phyloP scores from a whole-genome alignment of 2,113 vertebrate genomes.

The Tachysurus vachellii region DNA sequence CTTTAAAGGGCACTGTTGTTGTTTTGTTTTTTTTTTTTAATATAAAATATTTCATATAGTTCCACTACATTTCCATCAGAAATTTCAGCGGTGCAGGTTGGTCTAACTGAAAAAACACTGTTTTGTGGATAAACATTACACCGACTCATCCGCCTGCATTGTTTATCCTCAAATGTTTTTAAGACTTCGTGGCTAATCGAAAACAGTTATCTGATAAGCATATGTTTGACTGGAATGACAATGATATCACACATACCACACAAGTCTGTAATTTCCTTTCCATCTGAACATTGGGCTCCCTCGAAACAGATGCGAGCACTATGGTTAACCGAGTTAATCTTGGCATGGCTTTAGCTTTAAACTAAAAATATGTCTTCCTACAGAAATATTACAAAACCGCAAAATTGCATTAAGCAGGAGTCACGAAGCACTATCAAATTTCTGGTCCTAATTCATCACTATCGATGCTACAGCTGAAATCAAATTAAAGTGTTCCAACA shows the following conservation, averaged over 20 bases:
- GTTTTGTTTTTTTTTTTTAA: not conserved
- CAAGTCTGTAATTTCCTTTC: slow-evolving; percentile 67
- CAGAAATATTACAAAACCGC: slow-evolving; percentile 7
- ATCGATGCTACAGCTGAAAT: slow-evolving; percentile 8
- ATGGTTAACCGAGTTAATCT: slow-evolving; percentile 15
- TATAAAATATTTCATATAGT: not conserved
- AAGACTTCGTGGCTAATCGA: not conserved
- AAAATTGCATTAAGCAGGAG: slow-evolving; percentile 1
- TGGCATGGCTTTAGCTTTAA: not conserved
- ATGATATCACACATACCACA: slow-evolving; percentile 61
- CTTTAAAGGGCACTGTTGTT: not conserved
- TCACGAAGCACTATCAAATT: not conserved
- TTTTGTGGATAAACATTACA: not conserved
- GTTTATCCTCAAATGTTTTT: not conserved
- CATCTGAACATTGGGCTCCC: slow-evolving; percentile 64
- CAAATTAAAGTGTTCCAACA: not conserved
- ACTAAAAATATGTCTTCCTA: slow-evolving; percentile 7
- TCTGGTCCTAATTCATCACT: not conserved
- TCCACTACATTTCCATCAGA: not conserved
- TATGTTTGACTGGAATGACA: slow-evolving; percentile 63
- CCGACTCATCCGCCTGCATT: not conserved
- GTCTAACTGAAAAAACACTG: not conserved
- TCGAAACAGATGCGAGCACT: slow-evolving; percentile 60
- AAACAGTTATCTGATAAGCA: slow-evolving; percentile 8
- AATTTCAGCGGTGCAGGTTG: not conserved